Evolutionary conservation across 2,113 vertebrate genomes (phyloP), one percentile per base, ranked within the genome.

Genomic region (Amia ocellicauda): DNA sequence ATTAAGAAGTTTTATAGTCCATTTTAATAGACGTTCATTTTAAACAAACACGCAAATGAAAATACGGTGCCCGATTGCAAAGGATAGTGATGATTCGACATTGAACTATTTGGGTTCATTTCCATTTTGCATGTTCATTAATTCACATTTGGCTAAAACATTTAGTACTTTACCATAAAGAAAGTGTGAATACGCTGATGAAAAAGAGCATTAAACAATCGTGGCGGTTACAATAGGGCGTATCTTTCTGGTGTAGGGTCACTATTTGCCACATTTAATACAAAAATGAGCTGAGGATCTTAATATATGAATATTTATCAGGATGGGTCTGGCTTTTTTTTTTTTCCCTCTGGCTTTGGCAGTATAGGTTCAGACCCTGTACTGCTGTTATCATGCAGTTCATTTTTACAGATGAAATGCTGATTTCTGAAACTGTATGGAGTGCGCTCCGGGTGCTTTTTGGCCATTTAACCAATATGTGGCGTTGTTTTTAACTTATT

Each of bases 291-390:
- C 75, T 54, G 64, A 67, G 58, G 59, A 54, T 76, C 75, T 75
- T 69, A 51, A 60, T 54, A 69, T 74, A 87, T 88, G 86, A 87
- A 87, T 86, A 87, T 85, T 81, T 83, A 86, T 83, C 72, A 86
- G 82, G 72, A 74, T 74, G 66, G 64, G 58, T 73, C 72, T 74
- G 62, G 49, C 60, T 63, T 58, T 60, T 40, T 60, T 58, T 36
- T 36, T 36, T 36, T 36, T 36, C 5, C n/a, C n/a, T n/a, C 24
- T 60, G 64, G 67, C 69, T 64, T 60, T 66, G 59, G 28, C 55
- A 60, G 31, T 45, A 57, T 42, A 45, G 16, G 19, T 66, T 51
- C 49, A 62, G 70, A 56, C 62, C 45, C 26, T 58, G n/a, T n/a
- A n/a, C 62, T 64, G 56, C 63, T 73, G 63, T 76, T 72, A 78